Base-by-base conservation (phyloP, 2,888 invertebrate genomes). In the Rambutsinella grinnellia region DNA sequence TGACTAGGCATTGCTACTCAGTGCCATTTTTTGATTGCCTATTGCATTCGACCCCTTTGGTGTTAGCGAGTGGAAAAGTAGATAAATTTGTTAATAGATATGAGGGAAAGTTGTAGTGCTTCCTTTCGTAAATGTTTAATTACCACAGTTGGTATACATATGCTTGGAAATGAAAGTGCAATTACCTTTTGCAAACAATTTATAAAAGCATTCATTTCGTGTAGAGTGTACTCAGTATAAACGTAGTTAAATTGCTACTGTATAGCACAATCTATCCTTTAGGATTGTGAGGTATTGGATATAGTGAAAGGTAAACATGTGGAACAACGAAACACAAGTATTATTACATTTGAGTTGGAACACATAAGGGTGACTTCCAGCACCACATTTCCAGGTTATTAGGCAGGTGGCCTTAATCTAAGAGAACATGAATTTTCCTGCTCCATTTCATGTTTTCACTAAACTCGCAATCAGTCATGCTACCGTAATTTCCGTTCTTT, bases 371-470 rank as follows among this genome's bases (percentile, higher is more conserved):
- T 6, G 15, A 58, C 21, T 17, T 28, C 58, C 28, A 46, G 47
- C 61, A 61, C 47, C 46, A 54, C 47, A 57, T 67, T 67, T 67
- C 67, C 67, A 67, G 67, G 67, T 57, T 67, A 67, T 67, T 67
- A 67, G 67, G 67, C 67, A 67, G 65, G 67, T 67, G 67, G 67
- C 67, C 67, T 57, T 67, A 67, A 67, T 67, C 67, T 67, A 57
- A 57, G 54, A 67, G 49, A 67, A 67, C 67, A 67, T 67, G 67
- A 67, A 67, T 67, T 67, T 67, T 47, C 67, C 57, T 67, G 67
- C 67, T 67, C 47, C 67, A 57, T 67, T 67, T 67, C 67, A 67
- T 67, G 67, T 67, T 57, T 23, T 57, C 67, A 67, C 67, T 67
- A 67, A n/a, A 57, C 67, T 67, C 57, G 57, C 67, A 67, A 67